Percentiles rank a stretch among this genome's conserved stretches.
Evolutionary conservation across 2,888 invertebrate genomes (phyloP).

Genomic region (Pachliopta kotzebuea): DNA sequence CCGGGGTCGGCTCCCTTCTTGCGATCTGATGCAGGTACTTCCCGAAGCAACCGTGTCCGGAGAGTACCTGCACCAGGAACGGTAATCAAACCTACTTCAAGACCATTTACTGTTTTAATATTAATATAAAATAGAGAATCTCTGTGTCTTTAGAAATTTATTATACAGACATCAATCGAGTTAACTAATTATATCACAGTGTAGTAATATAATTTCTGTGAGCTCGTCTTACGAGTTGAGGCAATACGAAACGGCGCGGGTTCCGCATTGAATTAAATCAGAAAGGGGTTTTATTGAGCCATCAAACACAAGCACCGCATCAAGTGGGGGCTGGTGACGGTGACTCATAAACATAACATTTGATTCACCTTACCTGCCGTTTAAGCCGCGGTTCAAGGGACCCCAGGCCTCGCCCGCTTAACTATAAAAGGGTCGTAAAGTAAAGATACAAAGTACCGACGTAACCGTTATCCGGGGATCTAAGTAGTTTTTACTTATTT

Average conservation of each 20-base stretch:
- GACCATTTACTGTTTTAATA: no score
- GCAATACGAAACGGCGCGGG: background rate
- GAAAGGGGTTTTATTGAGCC: slow-evolving; percentile 20
- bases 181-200: no score
- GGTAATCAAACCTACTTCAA: no score
- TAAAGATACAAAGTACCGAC: slow-evolving; percentile 6
- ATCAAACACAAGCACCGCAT: slow-evolving; percentile 19
- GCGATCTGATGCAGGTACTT: no score
- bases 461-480: background rate
- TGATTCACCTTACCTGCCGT: slow-evolving; percentile 24
- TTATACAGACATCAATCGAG: no score
- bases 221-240: background rate
- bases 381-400: slow-evolving; percentile 18
- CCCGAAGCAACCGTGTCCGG: no score
- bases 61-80: no score
- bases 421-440: slow-evolving; percentile 17
- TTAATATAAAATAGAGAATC: no score
- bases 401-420: slow-evolving; percentile 8
- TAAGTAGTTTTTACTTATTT: background rate
- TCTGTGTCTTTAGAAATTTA: no score
- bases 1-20: no score
- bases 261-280: slow-evolving; percentile 12
- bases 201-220: background rate
- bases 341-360: slow-evolving; percentile 27
- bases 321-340: slow-evolving; percentile 8